Percentiles rank a stretch among this genome's conserved stretches.
These are phyloP conservation scores for Sinelater perroti DNA, from an alignment of 2,888 invertebrate species.

Conservation along the genomic window DNA sequence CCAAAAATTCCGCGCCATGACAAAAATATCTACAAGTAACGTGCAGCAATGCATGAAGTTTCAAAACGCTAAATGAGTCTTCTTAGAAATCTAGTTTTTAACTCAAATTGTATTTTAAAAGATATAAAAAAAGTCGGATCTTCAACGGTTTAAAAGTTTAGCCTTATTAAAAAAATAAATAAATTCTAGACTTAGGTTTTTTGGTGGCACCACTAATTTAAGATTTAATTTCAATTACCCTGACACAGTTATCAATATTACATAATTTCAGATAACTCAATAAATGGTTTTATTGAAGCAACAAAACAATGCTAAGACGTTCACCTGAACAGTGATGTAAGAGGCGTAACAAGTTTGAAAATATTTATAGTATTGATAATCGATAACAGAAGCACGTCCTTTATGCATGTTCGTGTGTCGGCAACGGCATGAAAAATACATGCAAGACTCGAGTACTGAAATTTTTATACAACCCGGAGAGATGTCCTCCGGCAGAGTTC, in stretches of 20 bases:
- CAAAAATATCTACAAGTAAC: background rate
- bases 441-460: conserved; percentile 20
- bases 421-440: conserved; percentile 26
- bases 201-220: too few species aligned
- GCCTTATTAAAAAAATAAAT: too few species aligned
- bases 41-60: background rate
- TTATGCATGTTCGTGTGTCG: conserved; percentile 27
- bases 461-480: conserved; percentile 20
- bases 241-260: too few species aligned
- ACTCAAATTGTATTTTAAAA: background rate
- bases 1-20: background rate
- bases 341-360: conserved; percentile 26
- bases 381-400: conserved; percentile 25
- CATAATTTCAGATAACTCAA: too few species aligned
- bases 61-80: background rate
- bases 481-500: conserved; percentile 15
- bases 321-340: conserved; percentile 19
- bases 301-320: conserved; percentile 19
- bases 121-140: too few species aligned
- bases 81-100: background rate
- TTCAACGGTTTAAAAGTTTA: too few species aligned
- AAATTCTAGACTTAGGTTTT: too few species aligned
- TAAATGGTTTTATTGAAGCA: conserved; percentile 8
- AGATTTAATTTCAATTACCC: too few species aligned
- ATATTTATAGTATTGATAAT: conserved; percentile 30